Conservation (phyloP, 1,140 invertebrate species). For the Aricia agestis region DNA sequence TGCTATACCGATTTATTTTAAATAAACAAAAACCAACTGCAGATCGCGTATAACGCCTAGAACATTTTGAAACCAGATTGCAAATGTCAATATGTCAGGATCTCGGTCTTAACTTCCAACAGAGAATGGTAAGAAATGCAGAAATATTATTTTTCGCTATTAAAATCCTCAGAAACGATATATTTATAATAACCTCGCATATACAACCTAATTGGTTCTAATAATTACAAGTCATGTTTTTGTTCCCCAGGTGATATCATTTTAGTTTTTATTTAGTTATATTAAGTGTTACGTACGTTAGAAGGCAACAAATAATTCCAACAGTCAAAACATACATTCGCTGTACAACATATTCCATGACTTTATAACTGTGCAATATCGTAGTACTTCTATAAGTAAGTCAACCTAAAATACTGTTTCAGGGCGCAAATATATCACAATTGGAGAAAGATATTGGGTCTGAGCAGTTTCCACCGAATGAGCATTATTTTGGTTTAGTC, state of each 20-base stretch:
- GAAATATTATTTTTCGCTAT: slow-evolving; percentile 19
- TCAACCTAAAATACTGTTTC: slow-evolving; percentile 42
- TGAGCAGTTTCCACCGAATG: slow-evolving; percentile 97
- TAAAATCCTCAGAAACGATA: background rate
- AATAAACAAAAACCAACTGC: slow-evolving; percentile 21
- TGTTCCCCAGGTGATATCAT: too few species aligned
- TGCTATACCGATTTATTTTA: slow-evolving; percentile 10
- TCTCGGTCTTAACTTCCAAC: slow-evolving; percentile 75
- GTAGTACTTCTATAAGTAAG: too few species aligned
- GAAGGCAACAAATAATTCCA: too few species aligned
- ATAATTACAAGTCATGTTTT: too few species aligned
- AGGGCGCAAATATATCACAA: slow-evolving; percentile 98
- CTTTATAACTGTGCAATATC: too few species aligned
- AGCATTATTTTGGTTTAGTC: slow-evolving; percentile 98
- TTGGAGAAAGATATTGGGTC: slow-evolving; percentile 98
- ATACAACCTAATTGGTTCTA: too few species aligned
- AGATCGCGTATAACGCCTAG: slow-evolving; percentile 45
- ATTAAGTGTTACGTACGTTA: too few species aligned
- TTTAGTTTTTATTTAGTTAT: too few species aligned
- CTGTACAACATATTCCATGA: too few species aligned
- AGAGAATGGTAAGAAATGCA: slow-evolving; percentile 67
- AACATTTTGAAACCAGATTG: slow-evolving; percentile 64
- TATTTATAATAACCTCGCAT: background rate
- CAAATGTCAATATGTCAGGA: slow-evolving; percentile 77
- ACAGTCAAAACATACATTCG: too few species aligned